These are phyloP conservation scores for Ianthella basta DNA, from an alignment of 37 sponge, comb jelly and placozoan species.

Conservation along the genomic window DNA sequence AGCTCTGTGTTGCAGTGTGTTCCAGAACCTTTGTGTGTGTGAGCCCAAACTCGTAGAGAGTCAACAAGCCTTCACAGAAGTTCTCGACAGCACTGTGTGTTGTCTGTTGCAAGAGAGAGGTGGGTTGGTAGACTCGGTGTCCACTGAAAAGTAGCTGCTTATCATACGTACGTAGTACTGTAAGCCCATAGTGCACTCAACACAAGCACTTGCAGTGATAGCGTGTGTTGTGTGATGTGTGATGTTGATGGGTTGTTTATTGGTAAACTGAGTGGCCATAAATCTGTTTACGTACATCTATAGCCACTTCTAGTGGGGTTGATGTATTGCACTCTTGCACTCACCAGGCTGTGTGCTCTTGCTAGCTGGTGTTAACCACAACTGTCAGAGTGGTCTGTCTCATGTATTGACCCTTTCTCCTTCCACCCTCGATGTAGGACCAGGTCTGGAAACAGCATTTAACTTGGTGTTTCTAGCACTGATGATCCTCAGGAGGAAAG, in stretches of 20 bases:
- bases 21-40: constrained; percentile 55
- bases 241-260: no score
- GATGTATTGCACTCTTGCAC: no score
- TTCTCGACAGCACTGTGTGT: not conserved
- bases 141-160: no score
- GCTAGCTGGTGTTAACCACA: no score
- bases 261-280: no score
- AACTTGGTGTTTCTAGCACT: not conserved
- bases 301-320: no score
- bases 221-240: no score
- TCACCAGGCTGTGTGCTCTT: no score
- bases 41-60: constrained; percentile 36
- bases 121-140: not conserved
- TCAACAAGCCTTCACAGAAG: not conserved
- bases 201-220: no score
- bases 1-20: constrained; percentile 26
- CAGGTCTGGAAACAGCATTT: not conserved
- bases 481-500: constrained; percentile 2
- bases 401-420: not conserved
- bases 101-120: not conserved
- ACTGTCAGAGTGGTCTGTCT: not conserved
- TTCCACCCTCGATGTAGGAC: not conserved
- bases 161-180: no score
- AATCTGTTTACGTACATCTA: no score
- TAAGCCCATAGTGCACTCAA: no score